Evolutionary conservation across 2,888 invertebrate genomes (phyloP), one percentile per base, ranked within the genome.

Genomic region (Polyommatus iphigenia): DNA sequence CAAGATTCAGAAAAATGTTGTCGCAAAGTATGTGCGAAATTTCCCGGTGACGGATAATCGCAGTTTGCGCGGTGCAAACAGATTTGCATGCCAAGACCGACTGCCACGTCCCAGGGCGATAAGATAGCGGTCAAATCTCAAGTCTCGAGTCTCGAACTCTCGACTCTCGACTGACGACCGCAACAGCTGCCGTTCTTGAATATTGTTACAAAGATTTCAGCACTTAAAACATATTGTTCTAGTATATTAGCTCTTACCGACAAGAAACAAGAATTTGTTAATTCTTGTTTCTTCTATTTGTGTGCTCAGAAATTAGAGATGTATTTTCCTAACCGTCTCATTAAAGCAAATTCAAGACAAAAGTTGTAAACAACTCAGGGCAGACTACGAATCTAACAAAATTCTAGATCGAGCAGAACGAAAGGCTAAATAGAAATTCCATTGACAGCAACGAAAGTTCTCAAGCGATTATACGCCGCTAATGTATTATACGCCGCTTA

Each of bases 401-500:
- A 24, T 3, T 3, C 20, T 62, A 24, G 62, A 62, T 10, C 62
- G 20, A 62, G 24, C 67, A 15, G 29, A 67, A 67, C 29, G 67
- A 18, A 67, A 67, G 15, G 29, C 29, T 10, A 10, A 62, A 62
- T 67, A 2, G 29, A 5, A 67, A 67, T 67, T 18, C 18, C 67
- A 18, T 15, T 29, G 24, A 7, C 67, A 32, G 32, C 29, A 18
- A 67, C 15, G 67, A 67, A 67, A 67, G 67, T 67, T 32, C 29
- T 67, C 67, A 67, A 67, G 67, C 29, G 67, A 67, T 67, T 67
- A 67, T 67, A n/a, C n/a, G n/a, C n/a, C n/a, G n/a, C n/a, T n/a
- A n/a, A n/a, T n/a, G n/a, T n/a, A n/a, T n/a, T n/a, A 15, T 1
- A 32, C 67, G 67, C 15, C 15, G 32, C 32, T 67, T 67, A 67